Evolutionary conservation across 2,113 vertebrate genomes (phyloP).

Genomic region (Pithys albifrons): DNA sequence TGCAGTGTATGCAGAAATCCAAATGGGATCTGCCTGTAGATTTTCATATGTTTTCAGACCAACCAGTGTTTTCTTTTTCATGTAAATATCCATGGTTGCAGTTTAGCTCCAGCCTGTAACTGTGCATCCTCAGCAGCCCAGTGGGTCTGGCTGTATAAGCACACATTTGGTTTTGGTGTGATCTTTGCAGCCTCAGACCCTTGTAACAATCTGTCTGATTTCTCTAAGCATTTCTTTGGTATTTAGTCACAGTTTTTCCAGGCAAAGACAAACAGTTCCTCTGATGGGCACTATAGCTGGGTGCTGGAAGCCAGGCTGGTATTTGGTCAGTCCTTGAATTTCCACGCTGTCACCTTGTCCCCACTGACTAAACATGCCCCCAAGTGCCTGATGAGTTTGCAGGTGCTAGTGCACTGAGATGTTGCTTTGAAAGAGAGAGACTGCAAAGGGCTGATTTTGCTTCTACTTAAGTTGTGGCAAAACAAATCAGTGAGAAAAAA

Average conservation of each 20-base stretch:
- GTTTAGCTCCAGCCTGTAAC: not conserved
- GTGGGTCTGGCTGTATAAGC: not conserved
- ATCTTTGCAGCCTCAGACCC: not conserved
- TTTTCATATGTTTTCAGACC: not conserved
- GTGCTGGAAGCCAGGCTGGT: not conserved
- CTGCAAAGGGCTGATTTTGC: not conserved
- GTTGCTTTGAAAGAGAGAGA: not conserved
- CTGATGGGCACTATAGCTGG: rapidly evolving
- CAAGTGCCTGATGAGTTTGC: not conserved
- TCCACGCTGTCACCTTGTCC: not conserved
- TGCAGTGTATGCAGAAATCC: not conserved
- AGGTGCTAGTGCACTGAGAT: not conserved
- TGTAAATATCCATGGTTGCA: not conserved
- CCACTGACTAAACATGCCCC: not conserved
- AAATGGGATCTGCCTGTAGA: not conserved
- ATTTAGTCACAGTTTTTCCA: not conserved
- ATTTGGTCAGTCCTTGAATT: not conserved
- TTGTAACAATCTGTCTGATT: not conserved
- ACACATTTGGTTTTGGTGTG: not conserved
- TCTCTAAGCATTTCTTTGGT: not conserved
- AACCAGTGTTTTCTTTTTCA: not conserved
- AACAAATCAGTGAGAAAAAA: not conserved
- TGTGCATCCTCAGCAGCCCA: not conserved
- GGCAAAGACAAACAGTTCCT: not conserved
- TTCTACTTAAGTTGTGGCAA: not conserved